Evolutionary conservation across 1,140 invertebrate species (phyloP).

Genomic region (Sitophilus oryzae): DNA sequence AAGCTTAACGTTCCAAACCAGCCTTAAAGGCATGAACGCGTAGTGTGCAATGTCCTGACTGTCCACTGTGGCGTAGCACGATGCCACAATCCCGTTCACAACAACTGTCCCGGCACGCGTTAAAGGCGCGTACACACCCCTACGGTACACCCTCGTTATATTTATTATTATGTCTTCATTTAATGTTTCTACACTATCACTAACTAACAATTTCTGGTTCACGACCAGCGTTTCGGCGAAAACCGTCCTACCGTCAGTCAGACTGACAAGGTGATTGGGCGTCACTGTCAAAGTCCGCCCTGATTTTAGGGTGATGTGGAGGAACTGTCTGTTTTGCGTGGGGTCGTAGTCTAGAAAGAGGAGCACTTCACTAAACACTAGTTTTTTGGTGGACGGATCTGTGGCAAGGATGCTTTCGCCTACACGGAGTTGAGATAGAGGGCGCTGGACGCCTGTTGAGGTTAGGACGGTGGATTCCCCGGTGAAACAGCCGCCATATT

Average conservation of each 20-base stretch:
- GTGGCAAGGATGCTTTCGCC: constrained; percentile 81
- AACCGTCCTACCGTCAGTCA: constrained; percentile 43
- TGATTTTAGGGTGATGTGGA: constrained; percentile 63
- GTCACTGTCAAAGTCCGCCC: constrained; percentile 72
- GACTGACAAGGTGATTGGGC: constrained; percentile 71
- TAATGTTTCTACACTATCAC: constrained; percentile 47
- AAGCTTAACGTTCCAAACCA: constrained; percentile 48
- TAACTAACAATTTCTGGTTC: constrained; percentile 48
- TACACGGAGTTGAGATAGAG: constrained; percentile 65
- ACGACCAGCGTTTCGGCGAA: constrained; percentile 56
- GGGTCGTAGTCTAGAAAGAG: constrained; percentile 81
- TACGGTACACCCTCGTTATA: constrained; percentile 51
- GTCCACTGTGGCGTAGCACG: constrained; percentile 89
- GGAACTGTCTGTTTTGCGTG: constrained; percentile 60
- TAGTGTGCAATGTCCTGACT: constrained; percentile 80
- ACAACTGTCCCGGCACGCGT: constrained; percentile 82
- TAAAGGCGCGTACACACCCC: constrained; percentile 85
- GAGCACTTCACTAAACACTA: constrained; percentile 79
- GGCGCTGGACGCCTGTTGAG: constrained; percentile 46
- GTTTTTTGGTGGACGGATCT: constrained; percentile 53
- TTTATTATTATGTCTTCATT: constrained; percentile 57
- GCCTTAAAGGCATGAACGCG: constrained; percentile 72
- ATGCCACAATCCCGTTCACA: constrained; percentile 84
- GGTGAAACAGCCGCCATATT: constrained; percentile 77
- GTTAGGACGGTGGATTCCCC: constrained; percentile 58